Evolutionary conservation across 2,797 vertebrate species (phyloP).

Genomic region (Intellagama lesueurii): DNA sequence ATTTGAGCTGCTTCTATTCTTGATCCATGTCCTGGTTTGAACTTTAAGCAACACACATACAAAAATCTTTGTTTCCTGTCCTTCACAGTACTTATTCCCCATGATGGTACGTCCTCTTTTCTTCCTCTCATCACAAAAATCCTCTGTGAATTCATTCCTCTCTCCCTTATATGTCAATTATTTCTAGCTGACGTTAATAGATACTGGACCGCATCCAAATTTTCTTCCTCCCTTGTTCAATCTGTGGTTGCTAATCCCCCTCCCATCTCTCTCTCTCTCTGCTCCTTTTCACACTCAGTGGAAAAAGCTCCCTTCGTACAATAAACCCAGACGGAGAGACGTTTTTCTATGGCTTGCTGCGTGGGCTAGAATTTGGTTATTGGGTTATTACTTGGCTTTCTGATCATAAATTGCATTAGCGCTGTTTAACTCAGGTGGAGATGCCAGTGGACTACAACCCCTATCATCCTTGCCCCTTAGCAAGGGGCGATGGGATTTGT

Average conservation of each 20-base stretch:
- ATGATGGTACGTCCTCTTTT: neutral
- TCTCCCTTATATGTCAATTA: neutral
- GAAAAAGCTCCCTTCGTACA: neutral
- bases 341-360: too few species aligned
- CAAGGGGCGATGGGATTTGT: too few species aligned
- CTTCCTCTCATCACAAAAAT: conserved; percentile 17
- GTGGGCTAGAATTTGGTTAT: too few species aligned
- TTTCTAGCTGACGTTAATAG: conserved; percentile 4
- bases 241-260: neutral
- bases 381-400: too few species aligned
- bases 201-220: neutral
- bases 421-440: too few species aligned
- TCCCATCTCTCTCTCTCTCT: neutral
- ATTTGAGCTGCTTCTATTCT: neutral
- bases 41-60: neutral
- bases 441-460: too few species aligned
- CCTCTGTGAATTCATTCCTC: neutral
- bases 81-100: neutral
- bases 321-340: too few species aligned
- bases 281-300: neutral
- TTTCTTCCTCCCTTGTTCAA: neutral
- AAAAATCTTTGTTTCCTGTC: neutral
- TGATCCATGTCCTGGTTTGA: neutral
- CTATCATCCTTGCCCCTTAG: too few species aligned
- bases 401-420: too few species aligned